phyloP scores from a whole-genome alignment of 2,113 vertebrate species.

The Sminthopsis crassicaudata region DNA sequence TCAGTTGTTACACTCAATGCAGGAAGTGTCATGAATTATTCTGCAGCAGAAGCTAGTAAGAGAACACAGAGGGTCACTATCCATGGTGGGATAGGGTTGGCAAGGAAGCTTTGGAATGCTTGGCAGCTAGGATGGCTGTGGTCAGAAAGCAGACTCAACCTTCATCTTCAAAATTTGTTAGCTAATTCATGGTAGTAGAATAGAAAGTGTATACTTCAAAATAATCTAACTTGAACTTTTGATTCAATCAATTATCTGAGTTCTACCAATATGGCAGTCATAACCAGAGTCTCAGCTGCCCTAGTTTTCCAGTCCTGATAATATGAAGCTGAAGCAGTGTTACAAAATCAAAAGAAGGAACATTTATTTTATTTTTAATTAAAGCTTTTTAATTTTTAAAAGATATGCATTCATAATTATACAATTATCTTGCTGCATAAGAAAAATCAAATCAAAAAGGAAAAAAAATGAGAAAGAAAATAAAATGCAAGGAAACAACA shows the following conservation, averaged over 20 bases:
- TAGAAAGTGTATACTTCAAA: not conserved
- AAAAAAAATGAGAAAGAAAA: too few species aligned
- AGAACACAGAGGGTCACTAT: constrained; percentile 36
- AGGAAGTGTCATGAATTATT: constrained; percentile 46
- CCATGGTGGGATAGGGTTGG: not conserved
- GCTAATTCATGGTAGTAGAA: not conserved
- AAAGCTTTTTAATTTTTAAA: too few species aligned
- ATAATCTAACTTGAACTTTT: not conserved
- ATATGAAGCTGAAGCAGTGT: not conserved
- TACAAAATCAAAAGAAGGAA: not conserved
- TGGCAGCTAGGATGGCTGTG: not conserved
- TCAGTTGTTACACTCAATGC: constrained; percentile 27
- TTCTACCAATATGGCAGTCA: not conserved
- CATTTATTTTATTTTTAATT: not conserved
- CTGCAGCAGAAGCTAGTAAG: constrained; percentile 18
- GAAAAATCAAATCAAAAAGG: too few species aligned
- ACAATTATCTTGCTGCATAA: too few species aligned
- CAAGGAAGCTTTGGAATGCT: not conserved
- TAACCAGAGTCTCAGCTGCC: not conserved
- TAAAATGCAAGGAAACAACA: too few species aligned
- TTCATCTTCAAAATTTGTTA: not conserved
- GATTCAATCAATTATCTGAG: not conserved
- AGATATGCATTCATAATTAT: too few species aligned
- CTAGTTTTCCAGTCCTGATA: too few species aligned
- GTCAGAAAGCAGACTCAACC: not conserved